Percentiles rank a stretch among this genome's conserved stretches.
Conservation (phyloP, 53 echinoderm and acorn worm genomes). For the Mesocentrotus franciscanus region DNA sequence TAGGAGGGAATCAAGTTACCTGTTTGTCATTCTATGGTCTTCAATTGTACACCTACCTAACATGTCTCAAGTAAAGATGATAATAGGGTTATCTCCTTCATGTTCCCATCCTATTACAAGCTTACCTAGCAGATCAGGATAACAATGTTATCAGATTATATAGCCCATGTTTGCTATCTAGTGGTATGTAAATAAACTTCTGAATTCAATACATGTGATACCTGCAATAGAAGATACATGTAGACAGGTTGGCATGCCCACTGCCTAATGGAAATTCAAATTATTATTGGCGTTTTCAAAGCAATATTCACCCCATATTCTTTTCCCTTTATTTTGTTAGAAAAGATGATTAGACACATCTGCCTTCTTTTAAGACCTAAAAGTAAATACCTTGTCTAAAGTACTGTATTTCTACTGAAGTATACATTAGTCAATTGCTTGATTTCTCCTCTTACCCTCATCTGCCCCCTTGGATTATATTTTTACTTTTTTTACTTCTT, state of each 20-base stretch:
- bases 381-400: no score
- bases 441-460: no score
- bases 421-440: no score
- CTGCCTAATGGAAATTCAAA: background rate
- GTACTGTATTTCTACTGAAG: no score
- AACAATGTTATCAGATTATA: conserved; percentile 47
- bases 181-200: conserved; percentile 47
- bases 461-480: no score
- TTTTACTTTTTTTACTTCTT: no score
- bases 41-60: background rate
- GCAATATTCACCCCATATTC: background rate
- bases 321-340: background rate
- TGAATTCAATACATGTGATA: background rate
- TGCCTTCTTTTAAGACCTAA: no score
- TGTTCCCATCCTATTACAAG: conserved; percentile 32
- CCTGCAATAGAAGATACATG: background rate
- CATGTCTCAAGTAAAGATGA: conserved; percentile 7
- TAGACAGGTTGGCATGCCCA: background rate
- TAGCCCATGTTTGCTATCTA: background rate
- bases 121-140: conserved; percentile 40
- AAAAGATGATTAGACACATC: background rate
- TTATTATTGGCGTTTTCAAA: background rate
- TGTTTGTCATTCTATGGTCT: conserved; percentile 30
- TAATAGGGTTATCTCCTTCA: conserved; percentile 43
- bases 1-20: conserved; percentile 11